Evolutionary conservation across 2,113 vertebrate genomes (phyloP).

Genomic region (Romanogobio albipinnatus): DNA sequence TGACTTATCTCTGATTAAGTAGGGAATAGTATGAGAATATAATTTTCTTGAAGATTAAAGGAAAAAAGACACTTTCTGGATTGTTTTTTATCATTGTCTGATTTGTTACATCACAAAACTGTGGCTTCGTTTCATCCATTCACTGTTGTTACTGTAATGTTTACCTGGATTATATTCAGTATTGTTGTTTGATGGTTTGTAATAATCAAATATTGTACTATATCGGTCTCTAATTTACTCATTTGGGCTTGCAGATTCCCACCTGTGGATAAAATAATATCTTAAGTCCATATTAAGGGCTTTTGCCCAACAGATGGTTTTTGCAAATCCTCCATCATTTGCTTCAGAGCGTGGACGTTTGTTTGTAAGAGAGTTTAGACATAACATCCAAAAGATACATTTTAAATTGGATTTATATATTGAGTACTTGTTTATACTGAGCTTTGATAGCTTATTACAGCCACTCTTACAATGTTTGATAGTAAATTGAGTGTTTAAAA

Average conservation of each 20-base stretch:
- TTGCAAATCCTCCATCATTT: constrained; percentile 70
- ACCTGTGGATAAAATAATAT: constrained; percentile 80
- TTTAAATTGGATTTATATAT: constrained; percentile 39
- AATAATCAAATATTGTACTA: background rate
- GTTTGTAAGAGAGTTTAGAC: constrained; percentile 54
- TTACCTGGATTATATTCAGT: background rate
- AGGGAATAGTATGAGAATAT: constrained; percentile 66
- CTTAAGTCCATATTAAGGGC: constrained; percentile 81
- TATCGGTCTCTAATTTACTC: background rate
- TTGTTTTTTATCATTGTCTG: background rate
- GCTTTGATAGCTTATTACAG: background rate
- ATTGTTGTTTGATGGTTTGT: background rate
- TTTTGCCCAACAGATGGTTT: constrained; percentile 81
- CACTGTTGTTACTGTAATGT: background rate
- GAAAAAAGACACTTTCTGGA: constrained; percentile 55
- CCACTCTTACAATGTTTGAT: background rate
- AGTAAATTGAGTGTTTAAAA: background rate
- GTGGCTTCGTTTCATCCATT: background rate
- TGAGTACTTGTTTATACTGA: no score
- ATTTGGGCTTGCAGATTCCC: constrained; percentile 61
- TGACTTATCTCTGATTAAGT: constrained; percentile 55
- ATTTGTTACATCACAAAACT: no score
- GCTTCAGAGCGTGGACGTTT: constrained; percentile 55
- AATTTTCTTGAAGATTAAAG: constrained; percentile 63
- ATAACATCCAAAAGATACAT: constrained; percentile 53